Conservation (phyloP, 2,797 vertebrate species). For the Dromococcyx pavoninus region DNA sequence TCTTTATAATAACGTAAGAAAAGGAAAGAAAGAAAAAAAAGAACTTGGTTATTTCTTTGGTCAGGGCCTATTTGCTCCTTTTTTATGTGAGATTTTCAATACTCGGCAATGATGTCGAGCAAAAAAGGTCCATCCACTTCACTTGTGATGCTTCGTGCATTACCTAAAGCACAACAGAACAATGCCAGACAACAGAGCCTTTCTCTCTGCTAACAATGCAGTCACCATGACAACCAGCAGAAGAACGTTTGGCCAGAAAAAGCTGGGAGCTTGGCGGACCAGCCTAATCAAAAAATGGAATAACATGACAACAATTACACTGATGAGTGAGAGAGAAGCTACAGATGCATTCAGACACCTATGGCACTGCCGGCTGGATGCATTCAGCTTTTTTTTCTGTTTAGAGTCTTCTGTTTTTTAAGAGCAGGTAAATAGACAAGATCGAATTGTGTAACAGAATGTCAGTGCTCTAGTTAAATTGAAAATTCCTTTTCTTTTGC, state of each 20-base stretch:
- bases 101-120: constrained; percentile 82
- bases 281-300: constrained; percentile 86
- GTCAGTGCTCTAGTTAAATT: constrained; percentile 83
- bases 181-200: constrained; percentile 83
- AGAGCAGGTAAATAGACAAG: constrained; percentile 84
- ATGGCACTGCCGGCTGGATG: constrained; percentile 73
- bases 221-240: constrained; percentile 87
- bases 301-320: constrained; percentile 85
- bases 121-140: constrained; percentile 85
- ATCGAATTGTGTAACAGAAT: constrained; percentile 85
- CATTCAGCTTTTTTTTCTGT: constrained; percentile 74
- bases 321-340: constrained; percentile 81
- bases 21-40: constrained; percentile 27
- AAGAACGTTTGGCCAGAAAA: constrained; percentile 84
- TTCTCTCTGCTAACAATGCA: constrained; percentile 82
- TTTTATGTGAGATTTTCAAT: constrained; percentile 85
- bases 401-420: constrained; percentile 80
- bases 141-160: constrained; percentile 83
- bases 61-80: constrained; percentile 83
- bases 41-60: constrained; percentile 82
- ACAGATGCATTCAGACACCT: constrained; percentile 80
- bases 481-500: constrained; percentile 85
- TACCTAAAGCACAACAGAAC: constrained; percentile 86
- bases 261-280: constrained; percentile 82
- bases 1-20: constrained; percentile 73